phyloP scores from a whole-genome alignment of 2,888 invertebrate genomes.

The Thalpophila matura region DNA sequence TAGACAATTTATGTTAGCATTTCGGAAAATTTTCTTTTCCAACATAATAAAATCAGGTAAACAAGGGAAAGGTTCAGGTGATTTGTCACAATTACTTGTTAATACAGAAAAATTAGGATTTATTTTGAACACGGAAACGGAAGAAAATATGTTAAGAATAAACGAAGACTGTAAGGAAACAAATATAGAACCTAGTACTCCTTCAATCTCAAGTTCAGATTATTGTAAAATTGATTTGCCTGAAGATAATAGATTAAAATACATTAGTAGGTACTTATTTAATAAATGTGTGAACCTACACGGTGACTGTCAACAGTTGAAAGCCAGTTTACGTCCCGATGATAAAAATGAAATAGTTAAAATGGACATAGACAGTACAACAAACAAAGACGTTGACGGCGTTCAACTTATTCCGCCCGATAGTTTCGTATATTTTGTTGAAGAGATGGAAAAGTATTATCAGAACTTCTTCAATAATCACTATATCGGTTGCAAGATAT shows the following conservation, averaged over 20 bases:
- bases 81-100: slow-evolving; percentile 46
- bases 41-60: slow-evolving; percentile 49
- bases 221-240: slow-evolving; percentile 46
- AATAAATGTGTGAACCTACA: slow-evolving; percentile 36
- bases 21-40: slow-evolving; percentile 47
- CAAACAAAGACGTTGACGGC: neutral
- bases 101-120: slow-evolving; percentile 42
- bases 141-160: slow-evolving; percentile 19
- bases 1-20: slow-evolving; percentile 44
- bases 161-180: slow-evolving; percentile 32
- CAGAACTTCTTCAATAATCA: slow-evolving; percentile 40
- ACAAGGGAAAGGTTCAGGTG: slow-evolving; percentile 28
- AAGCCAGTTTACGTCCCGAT: slow-evolving; percentile 5
- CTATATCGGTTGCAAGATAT: slow-evolving; percentile 22
- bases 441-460: slow-evolving; percentile 40
- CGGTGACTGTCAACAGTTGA: slow-evolving; percentile 29
- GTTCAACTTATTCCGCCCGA: neutral
- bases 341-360: slow-evolving; percentile 3
- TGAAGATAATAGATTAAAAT: slow-evolving; percentile 28
- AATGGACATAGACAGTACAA: slow-evolving; percentile 5
- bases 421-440: slow-evolving; percentile 29
- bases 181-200: slow-evolving; percentile 20
- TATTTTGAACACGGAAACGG: slow-evolving; percentile 32
- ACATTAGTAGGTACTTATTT: slow-evolving; percentile 29
- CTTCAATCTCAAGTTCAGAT: slow-evolving; percentile 38